Conservation (phyloP, 2,797 vertebrate genomes). For the Scolopax bukidnonensis region DNA sequence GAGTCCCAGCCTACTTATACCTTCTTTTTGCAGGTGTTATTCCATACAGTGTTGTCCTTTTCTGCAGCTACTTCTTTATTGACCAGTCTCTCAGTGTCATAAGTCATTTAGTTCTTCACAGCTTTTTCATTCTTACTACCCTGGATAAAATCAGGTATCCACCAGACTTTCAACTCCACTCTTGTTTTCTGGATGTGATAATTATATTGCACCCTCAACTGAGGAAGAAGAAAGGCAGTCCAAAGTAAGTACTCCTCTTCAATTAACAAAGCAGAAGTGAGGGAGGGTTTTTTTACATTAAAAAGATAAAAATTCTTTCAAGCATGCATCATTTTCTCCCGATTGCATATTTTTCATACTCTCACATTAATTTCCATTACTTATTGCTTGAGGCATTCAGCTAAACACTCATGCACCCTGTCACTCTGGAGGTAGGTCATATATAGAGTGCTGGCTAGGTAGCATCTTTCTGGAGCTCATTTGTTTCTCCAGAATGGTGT, state of each 20-base stretch:
- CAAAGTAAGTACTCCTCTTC: neutral
- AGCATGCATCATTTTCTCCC: neutral
- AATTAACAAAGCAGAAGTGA: neutral
- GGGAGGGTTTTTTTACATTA: neutral
- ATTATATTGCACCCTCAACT: fast-evolving
- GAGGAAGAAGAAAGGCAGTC: neutral
- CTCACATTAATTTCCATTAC: neutral
- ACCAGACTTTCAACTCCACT: neutral
- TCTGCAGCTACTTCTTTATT: neutral
- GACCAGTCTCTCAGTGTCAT: neutral
- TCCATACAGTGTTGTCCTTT: neutral
- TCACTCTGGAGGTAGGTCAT: neutral
- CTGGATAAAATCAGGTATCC: neutral
- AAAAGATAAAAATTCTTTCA: slow-evolving; percentile 2
- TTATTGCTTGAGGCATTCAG: neutral
- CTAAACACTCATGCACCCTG: neutral
- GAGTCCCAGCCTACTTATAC: neutral
- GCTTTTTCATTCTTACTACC: neutral
- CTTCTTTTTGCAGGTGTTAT: neutral
- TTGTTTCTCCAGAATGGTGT: neutral
- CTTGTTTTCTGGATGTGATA: neutral
- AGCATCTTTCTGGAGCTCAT: neutral
- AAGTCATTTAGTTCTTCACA: neutral
- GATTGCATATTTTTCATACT: neutral
- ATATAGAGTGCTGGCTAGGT: neutral